Evolutionary conservation across 2,113 vertebrate species (phyloP).

Genomic region (Hippoglossus stenolepis): DNA sequence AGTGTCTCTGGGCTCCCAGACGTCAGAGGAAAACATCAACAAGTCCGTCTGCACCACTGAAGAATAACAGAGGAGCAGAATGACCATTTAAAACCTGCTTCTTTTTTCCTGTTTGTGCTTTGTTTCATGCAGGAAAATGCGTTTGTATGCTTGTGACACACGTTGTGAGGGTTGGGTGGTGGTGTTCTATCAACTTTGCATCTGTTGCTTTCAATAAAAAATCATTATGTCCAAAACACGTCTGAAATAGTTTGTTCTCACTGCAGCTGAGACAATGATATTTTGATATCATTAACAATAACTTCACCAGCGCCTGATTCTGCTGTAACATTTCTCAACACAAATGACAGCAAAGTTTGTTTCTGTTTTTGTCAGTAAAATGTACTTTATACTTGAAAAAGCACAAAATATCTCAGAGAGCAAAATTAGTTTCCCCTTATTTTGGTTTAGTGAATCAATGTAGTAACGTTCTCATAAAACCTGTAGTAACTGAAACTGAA

Average conservation of each 20-base stretch:
- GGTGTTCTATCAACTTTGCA: conserved; percentile 27
- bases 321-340: too few relatives aligned
- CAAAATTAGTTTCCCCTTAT: too few relatives aligned
- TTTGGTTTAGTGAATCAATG: too few relatives aligned
- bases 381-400: too few relatives aligned
- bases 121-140: conserved; percentile 9
- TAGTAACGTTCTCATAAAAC: neutral
- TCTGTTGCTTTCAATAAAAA: conserved; percentile 4
- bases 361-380: too few relatives aligned
- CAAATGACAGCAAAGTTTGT: too few relatives aligned
- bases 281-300: too few relatives aligned
- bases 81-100: conserved; percentile 17
- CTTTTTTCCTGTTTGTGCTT: neutral
- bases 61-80: conserved; percentile 1
- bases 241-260: too few relatives aligned
- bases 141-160: conserved; percentile 6
- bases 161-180: conserved; percentile 2
- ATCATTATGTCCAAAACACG: neutral
- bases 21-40: conserved; percentile 52
- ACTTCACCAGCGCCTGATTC: too few relatives aligned
- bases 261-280: too few relatives aligned
- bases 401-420: too few relatives aligned
- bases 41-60: conserved; percentile 46
- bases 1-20: conserved; percentile 59
- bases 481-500: conserved; percentile 16